Evolutionary conservation across 2,888 invertebrate species (phyloP), one percentile per base, ranked within the genome.

Genomic region (Agonum fuliginosum): DNA sequence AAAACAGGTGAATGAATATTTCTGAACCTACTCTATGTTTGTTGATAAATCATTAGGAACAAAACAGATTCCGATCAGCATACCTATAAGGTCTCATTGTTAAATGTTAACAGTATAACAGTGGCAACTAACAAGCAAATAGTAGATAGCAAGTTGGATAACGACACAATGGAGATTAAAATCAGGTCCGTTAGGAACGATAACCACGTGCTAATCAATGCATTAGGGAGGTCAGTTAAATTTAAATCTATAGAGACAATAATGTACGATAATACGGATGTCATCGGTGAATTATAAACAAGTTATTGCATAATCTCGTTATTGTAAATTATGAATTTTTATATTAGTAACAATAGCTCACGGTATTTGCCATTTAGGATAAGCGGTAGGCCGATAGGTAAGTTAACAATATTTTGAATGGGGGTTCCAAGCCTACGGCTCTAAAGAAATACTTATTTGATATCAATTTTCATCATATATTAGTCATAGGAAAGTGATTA

Each of bases 161-260:
- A 54, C 54, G 54, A 54, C 20, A 54, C 54, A 54, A 54, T 54
- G 22, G 54, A 22, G 54, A 54, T 54, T 54, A 54, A 37, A 54
- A 54, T 54, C 54, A 22, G 22, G 54, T 54, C 54, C 54, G 24
- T 22, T 54, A 54, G 54, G 24, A 24, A 12, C 24, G 54, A 54
- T 54, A 54, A 24, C 22, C 10, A 54, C 54, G 54, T 54, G 54
- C 12, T 54, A 22, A 54, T 54, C 54, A 27, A 24, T 54, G 20
- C 54, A 54, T 54, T 54, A 54, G 22, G 54, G 54, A 54, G 54
- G 22, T 24, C 54, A 54, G 12, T 24, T 54, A 54, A 54, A 54
- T 54, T 54, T 54, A 54, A 54, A 54, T 54, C 54, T 54, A 54
- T 22, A 27, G 54, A 54, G 24, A 54, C 54, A 24, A 54, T 54